Base-by-base conservation (phyloP, 2,113 vertebrate genomes). In the Leuciscus idus region DNA sequence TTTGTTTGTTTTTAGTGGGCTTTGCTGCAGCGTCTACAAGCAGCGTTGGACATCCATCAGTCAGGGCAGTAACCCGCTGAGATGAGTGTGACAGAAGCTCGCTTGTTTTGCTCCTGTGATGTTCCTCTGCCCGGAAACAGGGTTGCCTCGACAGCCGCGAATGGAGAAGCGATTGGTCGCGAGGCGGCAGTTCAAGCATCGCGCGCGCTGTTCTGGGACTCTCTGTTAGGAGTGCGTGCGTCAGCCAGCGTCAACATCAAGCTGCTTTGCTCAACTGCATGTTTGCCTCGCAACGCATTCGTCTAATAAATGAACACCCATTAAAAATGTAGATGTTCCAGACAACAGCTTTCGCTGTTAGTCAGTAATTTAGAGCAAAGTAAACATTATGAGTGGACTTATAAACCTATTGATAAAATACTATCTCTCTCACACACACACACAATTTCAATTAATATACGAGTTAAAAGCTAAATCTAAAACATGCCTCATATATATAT, bases 121-220 rank as follows among this genome's bases (percentile, higher is more conserved):
- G 68, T 70, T 84, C 76, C 59, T 89, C 88, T 89, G 88, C 88
- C 88, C 88, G 85, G 88, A 89, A 89, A 89, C 88, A 89, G 81
- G n/a, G 81, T 81, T 26, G 85, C 81, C 85, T 89, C 84, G 48
- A 84, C 83, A 85, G 66, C 83, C 82, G 78, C 50, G 55, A 52
- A 39, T 62, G 70, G 33, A 39, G 75, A 75, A 75, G 50, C 73
- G 88, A 89, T 89, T 89, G 88, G 88, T 86, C 85, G 81, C 57
- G 48, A n/a, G 39, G 68, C 84, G n/a, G 50, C 82, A 43, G 50
- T 73, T 85, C 61, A 9, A 85, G 72, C 83, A 46, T 64, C 68
- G 82, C 68, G 82, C 82, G 82, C 82, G 82, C 68, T 57, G 66
- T 84, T 84, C 82, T 73, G 82, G 66, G 12, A 73, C 81, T 36